phyloP scores from a whole-genome alignment of 2,797 vertebrate genomes.

The Poecilia gillii region DNA sequence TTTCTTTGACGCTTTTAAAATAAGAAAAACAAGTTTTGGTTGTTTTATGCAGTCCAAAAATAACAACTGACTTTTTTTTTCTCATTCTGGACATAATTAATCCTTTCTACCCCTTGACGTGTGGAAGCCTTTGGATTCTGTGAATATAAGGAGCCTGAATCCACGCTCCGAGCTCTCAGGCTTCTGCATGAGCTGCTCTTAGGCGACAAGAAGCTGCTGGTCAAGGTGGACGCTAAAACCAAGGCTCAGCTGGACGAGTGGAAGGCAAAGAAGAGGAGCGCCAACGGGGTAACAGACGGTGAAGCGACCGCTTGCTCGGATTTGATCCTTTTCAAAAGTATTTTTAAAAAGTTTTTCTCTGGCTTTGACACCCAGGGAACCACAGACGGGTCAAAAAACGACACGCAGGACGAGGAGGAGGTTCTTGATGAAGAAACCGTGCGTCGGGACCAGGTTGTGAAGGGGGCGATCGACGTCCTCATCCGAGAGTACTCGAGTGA shows the following conservation, averaged over 20 bases:
- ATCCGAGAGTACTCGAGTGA: slow-evolving; percentile 97
- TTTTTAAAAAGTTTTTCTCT: not conserved
- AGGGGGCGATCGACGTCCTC: slow-evolving; percentile 94
- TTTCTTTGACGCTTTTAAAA: not conserved
- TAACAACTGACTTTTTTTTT: not conserved
- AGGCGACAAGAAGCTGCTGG: slow-evolving; percentile 97
- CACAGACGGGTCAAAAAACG: slow-evolving; percentile 69
- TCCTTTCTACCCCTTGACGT: not conserved
- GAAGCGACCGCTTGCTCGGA: no score
- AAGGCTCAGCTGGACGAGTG: slow-evolving; percentile 98
- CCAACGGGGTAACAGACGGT: slow-evolving; percentile 88
- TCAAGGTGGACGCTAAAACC: slow-evolving; percentile 99
- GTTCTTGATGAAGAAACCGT: slow-evolving; percentile 95
- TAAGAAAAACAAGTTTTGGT: not conserved
- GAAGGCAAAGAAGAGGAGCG: slow-evolving; percentile 95
- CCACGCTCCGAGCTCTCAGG: slow-evolving; percentile 92
- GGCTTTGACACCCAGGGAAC: slow-evolving; percentile 28
- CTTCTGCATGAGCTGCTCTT: slow-evolving; percentile 96
- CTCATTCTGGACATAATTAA: not conserved
- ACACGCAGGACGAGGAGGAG: slow-evolving; percentile 88
- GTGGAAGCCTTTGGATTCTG: slow-evolving; percentile 95
- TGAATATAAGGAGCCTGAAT: slow-evolving; percentile 98
- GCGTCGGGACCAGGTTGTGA: slow-evolving; percentile 94
- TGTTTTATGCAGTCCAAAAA: not conserved
- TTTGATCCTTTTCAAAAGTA: not conserved